A percentile compares a stretch with the other conserved stretches of the same genome.
Conservation (phyloP, 2,888 invertebrate species). For the Abscondita cerata region DNA sequence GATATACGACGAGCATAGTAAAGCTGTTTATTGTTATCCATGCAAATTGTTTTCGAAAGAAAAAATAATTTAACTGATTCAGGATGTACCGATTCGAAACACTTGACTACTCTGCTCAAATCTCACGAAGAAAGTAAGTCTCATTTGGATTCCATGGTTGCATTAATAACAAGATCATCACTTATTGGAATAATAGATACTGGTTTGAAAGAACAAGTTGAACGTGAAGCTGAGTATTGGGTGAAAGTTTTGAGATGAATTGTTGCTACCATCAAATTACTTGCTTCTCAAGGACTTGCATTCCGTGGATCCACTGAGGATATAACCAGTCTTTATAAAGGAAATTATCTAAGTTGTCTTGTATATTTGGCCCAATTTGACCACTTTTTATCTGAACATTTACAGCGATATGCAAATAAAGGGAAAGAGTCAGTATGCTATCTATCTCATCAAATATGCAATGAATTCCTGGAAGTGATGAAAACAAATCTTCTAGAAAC, state of each 20-base stretch:
- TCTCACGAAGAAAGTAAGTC: too few relatives aligned
- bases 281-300: not conserved
- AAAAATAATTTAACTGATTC: constrained; percentile 1
- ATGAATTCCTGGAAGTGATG: not conserved
- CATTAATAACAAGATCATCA: constrained; percentile 2
- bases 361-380: not conserved
- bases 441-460: not conserved
- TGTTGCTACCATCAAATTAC: too few relatives aligned
- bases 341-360: not conserved
- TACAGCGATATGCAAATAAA: not conserved
- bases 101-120: not conserved
- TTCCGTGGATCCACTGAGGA: constrained; percentile 1
- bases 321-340: not conserved
- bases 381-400: not conserved
- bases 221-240: not conserved
- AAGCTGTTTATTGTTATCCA: not conserved
- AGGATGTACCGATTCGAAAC: constrained; percentile 5
- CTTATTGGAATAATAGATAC: not conserved
- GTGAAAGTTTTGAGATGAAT: too few relatives aligned
- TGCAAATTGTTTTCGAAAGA: not conserved
- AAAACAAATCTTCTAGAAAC: not conserved
- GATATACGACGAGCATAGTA: not conserved
- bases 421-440: not conserved
- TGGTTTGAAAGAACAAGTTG: not conserved
- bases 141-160: too few relatives aligned